Base-by-base conservation (phyloP, 2,888 invertebrate species). In the Charanyca ferruginea region DNA sequence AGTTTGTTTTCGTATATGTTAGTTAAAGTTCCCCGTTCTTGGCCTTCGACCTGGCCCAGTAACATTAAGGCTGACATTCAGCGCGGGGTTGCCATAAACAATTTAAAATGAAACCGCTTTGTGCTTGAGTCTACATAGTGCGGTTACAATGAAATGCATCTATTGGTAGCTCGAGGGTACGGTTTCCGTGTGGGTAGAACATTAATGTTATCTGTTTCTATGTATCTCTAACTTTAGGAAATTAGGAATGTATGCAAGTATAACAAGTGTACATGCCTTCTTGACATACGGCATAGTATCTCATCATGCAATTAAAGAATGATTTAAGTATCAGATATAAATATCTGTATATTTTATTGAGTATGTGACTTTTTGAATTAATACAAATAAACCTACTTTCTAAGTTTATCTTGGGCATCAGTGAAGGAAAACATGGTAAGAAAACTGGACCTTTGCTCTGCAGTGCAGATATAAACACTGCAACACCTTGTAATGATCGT, bases 61-160 rank as follows among this genome's bases (percentile, higher is more conserved):
- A 79, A 79, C 79, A 76, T 76, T 75, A 65, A 65, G 44, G 28
- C 58, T 76, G 76, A 69, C 76, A 77, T 77, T 77, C 69, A 64
- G 44, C 42, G 35, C 20, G 22, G 59, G 55, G 48, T 41, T 41
- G 42, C 64, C 38, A 58, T 79, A 61, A 64, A 69, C 49, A 60
- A 69, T 79, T 79, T 76, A 64, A 69, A 73, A 78, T 66, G 23
- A 61, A 63, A 78, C 60, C 66, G 20, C 57, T 57, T 66, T 73
- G 48, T 55, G 66, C 42, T 54, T 18, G 32, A 70, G 54, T 51
- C 38, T 57, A 32, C 6, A 28, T 16, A 52, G 3, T 77, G 44
- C 23, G 52, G 60, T 66, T 72, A 35, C 35, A 60, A 38, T 57
- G 41, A 44, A 72, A 77, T 60, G 52, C 60, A 74, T 45, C 5